Evolutionary conservation across 2,888 invertebrate genomes (phyloP), one percentile per base, ranked within the genome.

Genomic region (Brassicogethes aeneus): DNA sequence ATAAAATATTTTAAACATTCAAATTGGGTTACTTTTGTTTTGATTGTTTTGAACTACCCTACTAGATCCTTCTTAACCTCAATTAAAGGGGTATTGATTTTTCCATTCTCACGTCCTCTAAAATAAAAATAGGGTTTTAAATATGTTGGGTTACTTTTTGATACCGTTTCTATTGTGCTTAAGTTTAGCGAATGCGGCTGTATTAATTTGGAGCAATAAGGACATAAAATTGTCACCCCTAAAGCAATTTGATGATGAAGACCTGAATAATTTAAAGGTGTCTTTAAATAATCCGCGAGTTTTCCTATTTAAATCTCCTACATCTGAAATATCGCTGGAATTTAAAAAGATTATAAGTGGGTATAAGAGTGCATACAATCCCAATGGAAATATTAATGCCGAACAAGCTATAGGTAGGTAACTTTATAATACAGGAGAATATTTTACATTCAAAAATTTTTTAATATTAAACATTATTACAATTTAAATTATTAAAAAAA

Each of bases 211-310:
- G 58, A 60, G 60, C 42, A 58, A 54, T 15, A 49, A 59, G 43
- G 51, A 59, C 40, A 44, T 66, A 36, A 50, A 60, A 40, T 48
- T 66, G 35, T 62, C 65, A 12, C 61, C 66, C 3, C 48, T 68
- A 23, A 50, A 56, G 45, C 50, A 57, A 17, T 66, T 67, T 42
- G 57, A 55, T 29, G 56, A 59, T 34, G 57, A 58, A 15, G 60
- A 62, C 42, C 60, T 64, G 31, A 45, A 55, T 31, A 43, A 57
- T 41, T 48, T 66, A 41, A 40, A 55, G 15, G 49, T 54, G 40
- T 46, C 52, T 43, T 47, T 64, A 42, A 54, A 57, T 15, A 50
- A 60, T 38, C 61, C 64, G 1, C 55, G 60, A 45, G 50, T 65
- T 8, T 50, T 59, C 32, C 50, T 59, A 15, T 67, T 66, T 48